These are phyloP conservation scores for Lepidochitona cinerea DNA, from an alignment of 2,888 invertebrate species.

Conservation along the genomic window DNA sequence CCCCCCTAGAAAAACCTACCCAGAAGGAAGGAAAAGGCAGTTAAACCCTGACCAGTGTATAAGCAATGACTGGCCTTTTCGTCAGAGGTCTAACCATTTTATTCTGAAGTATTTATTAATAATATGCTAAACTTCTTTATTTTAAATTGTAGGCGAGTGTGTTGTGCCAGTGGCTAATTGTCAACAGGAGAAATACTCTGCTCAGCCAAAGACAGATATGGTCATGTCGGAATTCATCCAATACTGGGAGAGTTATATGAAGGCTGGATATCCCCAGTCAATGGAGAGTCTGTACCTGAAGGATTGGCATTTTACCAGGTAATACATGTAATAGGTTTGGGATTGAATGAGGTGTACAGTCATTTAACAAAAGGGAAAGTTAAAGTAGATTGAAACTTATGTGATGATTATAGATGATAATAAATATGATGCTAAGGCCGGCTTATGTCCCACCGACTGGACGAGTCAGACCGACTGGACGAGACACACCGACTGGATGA, in stretches of 20 bases:
- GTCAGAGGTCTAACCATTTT: no score
- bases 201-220: conserved; percentile 81
- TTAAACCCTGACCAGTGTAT: no score
- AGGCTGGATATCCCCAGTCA: conserved; percentile 62
- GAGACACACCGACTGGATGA: no score
- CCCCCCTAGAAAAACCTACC: no score
- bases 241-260: conserved; percentile 78
- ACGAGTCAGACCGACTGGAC: no score
- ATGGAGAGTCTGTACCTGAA: conserved; percentile 84
- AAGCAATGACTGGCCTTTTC: no score
- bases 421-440: background rate
- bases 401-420: background rate
- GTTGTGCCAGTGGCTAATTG: conserved; percentile 88
- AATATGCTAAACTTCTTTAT: background rate
- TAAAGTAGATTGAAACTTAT: background rate
- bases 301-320: conserved; percentile 84
- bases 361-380: background rate
- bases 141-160: conserved; percentile 74
- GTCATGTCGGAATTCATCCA: conserved; percentile 80
- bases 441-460: no score
- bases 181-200: conserved; percentile 80
- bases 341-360: no score
- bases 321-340: no score
- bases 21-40: no score
- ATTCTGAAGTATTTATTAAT: no score